A percentile compares a stretch with the other conserved stretches of the same genome.
phyloP scores from a whole-genome alignment of 2,113 vertebrate species.

The Zosterops hypoxanthus region DNA sequence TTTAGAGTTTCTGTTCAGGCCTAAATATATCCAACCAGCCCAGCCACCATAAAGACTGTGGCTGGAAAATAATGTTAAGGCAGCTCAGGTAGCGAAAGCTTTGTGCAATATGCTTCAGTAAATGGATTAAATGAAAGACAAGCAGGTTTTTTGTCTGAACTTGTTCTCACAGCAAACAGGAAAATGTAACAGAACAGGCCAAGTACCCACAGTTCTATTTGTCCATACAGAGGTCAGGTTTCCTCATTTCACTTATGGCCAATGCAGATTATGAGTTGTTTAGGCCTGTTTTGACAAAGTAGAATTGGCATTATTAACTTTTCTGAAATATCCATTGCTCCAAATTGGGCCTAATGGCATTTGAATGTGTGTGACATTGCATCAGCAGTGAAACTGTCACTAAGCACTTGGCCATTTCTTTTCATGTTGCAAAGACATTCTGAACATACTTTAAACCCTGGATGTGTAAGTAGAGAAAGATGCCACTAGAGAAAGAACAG shows the following conservation, averaged over 20 bases:
- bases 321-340: not conserved
- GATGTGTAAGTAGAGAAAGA: not conserved
- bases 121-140: constrained; percentile 11
- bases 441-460: not conserved
- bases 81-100: not conserved
- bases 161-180: not conserved
- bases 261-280: not conserved
- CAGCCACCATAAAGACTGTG: not conserved
- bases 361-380: not conserved
- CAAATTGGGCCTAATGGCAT: not conserved
- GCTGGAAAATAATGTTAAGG: constrained; percentile 24
- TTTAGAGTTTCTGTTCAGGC: not conserved
- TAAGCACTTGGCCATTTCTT: not conserved
- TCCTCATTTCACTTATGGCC: not conserved
- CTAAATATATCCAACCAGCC: constrained; percentile 28
- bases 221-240: not conserved
- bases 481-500: not conserved
- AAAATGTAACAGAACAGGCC: not conserved
- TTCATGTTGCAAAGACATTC: not conserved
- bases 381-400: not conserved
- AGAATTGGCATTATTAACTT: not conserved
- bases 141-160: not conserved
- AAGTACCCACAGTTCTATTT: not conserved
- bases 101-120: not conserved
- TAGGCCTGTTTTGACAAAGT: not conserved